Base-by-base conservation (phyloP, 2,888 invertebrate genomes). In the Chrysomela aeneicollis region DNA sequence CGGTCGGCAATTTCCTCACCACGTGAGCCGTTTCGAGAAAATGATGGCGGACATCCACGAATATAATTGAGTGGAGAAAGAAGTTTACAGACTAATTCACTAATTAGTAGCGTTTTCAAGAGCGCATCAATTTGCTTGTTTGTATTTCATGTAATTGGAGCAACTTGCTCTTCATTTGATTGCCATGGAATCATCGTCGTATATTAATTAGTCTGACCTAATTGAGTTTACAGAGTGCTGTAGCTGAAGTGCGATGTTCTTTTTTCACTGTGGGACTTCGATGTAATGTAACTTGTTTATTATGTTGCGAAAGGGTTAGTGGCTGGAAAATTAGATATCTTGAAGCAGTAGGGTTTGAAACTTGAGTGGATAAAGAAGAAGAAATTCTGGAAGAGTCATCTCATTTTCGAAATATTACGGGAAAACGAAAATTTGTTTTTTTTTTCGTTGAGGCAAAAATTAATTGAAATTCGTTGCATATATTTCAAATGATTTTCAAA, bases 121-220 rank as follows among this genome's bases (percentile, higher is more conserved):
- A 53, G 30, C 55, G 60, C 66, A 63, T 55, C 63, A 63, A 60
- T 59, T 63, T 35, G 63, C 55, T 61, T 60, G 63, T 66, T 60
- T 59, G 59, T 57, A 59, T 59, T 59, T 52, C 53, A 50, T 57
- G 22, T 66, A 66, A 66, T 66, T 66, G 63, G 66, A 50, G 42
- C 49, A 37, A 42, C 55, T 21, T 42, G 42, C 42, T 55, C 57
- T 59, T 66, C 59, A 66, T 66, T 66, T 63, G 55, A 60, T 66
- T 59, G 59, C 54, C 55, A n/a, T 37, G 37, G 47, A 51, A 61
- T 65, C 54, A 50, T 46, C 59, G 62, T 63, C 66, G 62, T 66
- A 66, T 63, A 66, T 66, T 66, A 66, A 66, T 66, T 66, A 66
- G 63, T 12, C 42, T 35, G 63, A 46, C 59, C 42, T 63, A 63